A percentile compares a stretch with the other conserved stretches of the same genome.
Evolutionary conservation across 2,797 vertebrate genomes (phyloP).

Genomic region (Valencia hispanica): DNA sequence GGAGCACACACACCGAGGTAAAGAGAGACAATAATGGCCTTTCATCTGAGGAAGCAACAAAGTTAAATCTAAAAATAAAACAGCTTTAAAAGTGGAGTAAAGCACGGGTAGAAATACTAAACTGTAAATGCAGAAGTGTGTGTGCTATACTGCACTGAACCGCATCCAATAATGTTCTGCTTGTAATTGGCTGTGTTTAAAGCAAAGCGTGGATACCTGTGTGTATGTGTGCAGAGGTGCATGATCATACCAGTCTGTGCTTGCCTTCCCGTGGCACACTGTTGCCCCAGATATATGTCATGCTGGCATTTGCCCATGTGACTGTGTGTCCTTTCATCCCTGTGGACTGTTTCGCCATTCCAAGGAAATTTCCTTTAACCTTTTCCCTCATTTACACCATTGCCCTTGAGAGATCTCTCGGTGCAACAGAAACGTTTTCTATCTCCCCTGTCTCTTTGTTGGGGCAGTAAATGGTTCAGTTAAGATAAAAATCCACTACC

Average conservation of each 20-base stretch:
- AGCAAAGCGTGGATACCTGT: not conserved
- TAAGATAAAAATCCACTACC: constrained; percentile 42
- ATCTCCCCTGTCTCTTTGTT: not conserved
- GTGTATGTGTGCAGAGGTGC: constrained; percentile 19
- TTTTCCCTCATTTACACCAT: constrained; percentile 53
- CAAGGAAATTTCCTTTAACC: constrained; percentile 67
- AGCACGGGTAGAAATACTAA: constrained; percentile 21
- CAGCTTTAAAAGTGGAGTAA: constrained; percentile 42
- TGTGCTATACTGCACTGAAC: constrained; percentile 3
- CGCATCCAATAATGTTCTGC: constrained; percentile 25
- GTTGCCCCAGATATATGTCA: constrained; percentile 53
- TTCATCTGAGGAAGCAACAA: constrained; percentile 52
- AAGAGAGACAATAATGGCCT: constrained; percentile 15
- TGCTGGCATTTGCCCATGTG: constrained; percentile 18
- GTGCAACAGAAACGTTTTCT: constrained; percentile 16
- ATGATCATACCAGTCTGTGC: constrained; percentile 42
- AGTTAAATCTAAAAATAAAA: constrained; percentile 61
- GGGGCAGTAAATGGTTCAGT: not conserved
- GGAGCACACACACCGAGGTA: constrained; percentile 9
- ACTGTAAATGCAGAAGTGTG: constrained; percentile 17
- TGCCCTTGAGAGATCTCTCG: constrained; percentile 38
- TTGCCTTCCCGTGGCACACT: constrained; percentile 51
- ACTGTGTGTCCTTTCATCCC: constrained; percentile 11
- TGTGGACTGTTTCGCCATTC: constrained; percentile 5
- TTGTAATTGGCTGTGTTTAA: constrained; percentile 3